Conservation (phyloP, 2,888 invertebrate genomes). For the Odontothrips loti region DNA sequence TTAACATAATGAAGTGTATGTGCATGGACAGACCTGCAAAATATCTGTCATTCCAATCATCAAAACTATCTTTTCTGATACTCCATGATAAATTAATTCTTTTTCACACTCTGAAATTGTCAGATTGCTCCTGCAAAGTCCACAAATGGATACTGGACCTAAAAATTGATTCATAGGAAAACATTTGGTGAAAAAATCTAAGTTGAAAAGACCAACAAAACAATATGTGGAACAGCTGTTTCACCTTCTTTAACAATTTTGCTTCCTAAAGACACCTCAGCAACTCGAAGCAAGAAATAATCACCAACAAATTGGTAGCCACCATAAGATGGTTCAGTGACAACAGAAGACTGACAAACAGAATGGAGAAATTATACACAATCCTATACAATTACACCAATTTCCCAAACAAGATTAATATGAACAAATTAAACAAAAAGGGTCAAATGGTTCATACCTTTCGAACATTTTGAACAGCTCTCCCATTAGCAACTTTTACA, state of each 20-base stretch:
- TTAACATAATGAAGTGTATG: neutral
- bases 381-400: too few species aligned
- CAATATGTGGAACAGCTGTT: neutral
- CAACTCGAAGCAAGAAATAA: neutral
- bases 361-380: too few species aligned
- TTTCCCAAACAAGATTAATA: too few species aligned
- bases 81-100: neutral
- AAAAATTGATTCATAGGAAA: neutral
- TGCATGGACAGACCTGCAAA: neutral
- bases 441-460: neutral
- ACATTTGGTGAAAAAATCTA: neutral
- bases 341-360: too few species aligned
- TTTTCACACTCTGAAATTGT: neutral
- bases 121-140: neutral
- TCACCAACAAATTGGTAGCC: neutral
- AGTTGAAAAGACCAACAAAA: neutral
- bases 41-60: constrained; percentile 14
- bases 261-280: neutral
- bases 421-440: neutral
- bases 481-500: neutral
- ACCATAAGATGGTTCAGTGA: neutral
- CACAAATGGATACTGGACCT: neutral
- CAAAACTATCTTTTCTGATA: neutral
- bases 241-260: neutral
- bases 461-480: neutral